phyloP scores from a whole-genome alignment of 2,888 invertebrate species.

The Orthosia gracilis region DNA sequence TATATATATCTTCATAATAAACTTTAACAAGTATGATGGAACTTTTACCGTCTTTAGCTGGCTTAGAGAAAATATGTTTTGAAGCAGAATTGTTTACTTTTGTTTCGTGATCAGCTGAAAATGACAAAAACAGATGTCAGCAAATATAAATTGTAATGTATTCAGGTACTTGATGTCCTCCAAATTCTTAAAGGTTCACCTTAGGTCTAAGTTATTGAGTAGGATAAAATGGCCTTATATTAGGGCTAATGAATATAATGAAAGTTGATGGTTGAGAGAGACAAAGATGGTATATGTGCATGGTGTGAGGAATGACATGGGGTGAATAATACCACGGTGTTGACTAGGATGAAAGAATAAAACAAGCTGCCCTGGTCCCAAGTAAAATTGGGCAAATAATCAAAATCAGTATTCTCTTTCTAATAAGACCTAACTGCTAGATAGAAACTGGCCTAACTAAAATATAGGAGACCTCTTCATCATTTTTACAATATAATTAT shows the following conservation, averaged over 20 bases:
- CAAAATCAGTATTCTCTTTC: neutral
- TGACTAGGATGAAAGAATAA: too few species aligned
- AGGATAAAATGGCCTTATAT: neutral
- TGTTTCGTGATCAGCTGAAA: slow-evolving; percentile 3
- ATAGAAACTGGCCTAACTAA: too few species aligned
- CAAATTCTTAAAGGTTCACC: neutral
- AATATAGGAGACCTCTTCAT: too few species aligned
- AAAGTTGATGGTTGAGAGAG: too few species aligned
- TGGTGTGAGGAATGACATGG: too few species aligned
- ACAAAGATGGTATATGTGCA: too few species aligned
- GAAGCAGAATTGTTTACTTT: slow-evolving; percentile 5
- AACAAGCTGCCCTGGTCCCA: too few species aligned
- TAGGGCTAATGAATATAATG: too few species aligned
- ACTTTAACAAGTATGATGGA: neutral
- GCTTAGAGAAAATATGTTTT: neutral
- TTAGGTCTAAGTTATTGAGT: neutral
- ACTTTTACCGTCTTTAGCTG: neutral
- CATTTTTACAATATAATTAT: neutral
- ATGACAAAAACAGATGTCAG: neutral
- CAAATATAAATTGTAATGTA: neutral
- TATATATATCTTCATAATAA: neutral
- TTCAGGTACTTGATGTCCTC: neutral
- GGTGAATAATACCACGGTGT: too few species aligned
- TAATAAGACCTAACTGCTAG: neutral
- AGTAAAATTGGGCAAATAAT: neutral